Percentiles rank a stretch among this genome's conserved stretches.
phyloP scores from a whole-genome alignment of 2,888 invertebrate species.

The Acleris laterana region DNA sequence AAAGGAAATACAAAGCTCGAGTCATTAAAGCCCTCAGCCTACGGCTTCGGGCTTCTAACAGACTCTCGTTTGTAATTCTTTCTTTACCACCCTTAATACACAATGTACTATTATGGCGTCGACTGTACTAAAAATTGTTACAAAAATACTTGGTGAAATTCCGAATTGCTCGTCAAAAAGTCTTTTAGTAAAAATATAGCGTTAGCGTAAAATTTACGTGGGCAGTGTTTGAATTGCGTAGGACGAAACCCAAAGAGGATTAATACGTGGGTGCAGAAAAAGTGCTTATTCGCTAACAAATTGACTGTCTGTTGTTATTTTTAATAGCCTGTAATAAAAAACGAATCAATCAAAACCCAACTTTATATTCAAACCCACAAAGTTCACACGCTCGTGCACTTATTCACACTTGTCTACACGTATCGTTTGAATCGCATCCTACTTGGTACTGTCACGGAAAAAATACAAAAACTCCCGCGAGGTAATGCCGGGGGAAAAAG shows the following conservation, averaged over 20 bases:
- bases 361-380: background rate
- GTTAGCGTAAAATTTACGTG: no score
- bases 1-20: no score
- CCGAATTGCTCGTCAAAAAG: no score
- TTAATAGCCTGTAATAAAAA: constrained; percentile 6
- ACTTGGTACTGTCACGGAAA: constrained; percentile 28
- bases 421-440: constrained; percentile 8
- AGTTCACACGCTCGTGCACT: background rate
- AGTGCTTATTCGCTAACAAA: constrained; percentile 1
- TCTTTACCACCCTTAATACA: no score
- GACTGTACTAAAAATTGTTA: no score
- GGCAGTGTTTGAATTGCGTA: no score
- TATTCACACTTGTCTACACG: constrained; percentile 1
- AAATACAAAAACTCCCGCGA: constrained; percentile 27
- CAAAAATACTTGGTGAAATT: no score
- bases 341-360: background rate
- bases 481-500: constrained; percentile 40
- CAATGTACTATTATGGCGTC: no score
- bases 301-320: constrained; percentile 8
- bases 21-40: no score
- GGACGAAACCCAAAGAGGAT: background rate
- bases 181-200: no score
- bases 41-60: no score
- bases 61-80: no score
- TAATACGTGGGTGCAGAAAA: background rate